Evolutionary conservation across 2,888 invertebrate genomes (phyloP), one percentile per base, ranked within the genome.

Genomic region (Drosophila subsilvestris): DNA sequence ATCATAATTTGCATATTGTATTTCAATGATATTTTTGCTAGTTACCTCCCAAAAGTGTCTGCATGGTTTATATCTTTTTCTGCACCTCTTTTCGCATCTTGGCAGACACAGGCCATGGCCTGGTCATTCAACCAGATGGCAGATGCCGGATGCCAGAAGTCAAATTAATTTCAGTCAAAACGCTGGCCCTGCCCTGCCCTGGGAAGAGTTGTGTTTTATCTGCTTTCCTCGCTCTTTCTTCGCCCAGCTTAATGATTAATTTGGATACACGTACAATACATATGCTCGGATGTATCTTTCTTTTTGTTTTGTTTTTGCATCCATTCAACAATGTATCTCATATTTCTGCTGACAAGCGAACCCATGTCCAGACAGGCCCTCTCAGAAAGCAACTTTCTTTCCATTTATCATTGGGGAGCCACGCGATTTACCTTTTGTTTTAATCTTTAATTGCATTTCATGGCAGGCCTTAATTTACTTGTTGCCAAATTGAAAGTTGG

Each of bases 401-500:
- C 17, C 58, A 72, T 72, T 72, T 73, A 63, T 73, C 59, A 50
- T 42, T 54, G 47, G 14, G 25, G 25, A 53, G 54, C 47, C 22
- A 22, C 14, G 22, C 44, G 29, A 37, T 50, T 32, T 58, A 53
- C 45, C 43, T 37, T 54, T 68, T 60, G 73, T 74, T 63, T 82
- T 78, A 74, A 80, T 70, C 82, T 71, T 84, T 86, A 88, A 84
- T 84, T 86, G 84, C 88, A 53, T 61, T 75, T 55, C 61, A 44
- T 84, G 88, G 82, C 88, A 79, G 76, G 79, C 74, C 67, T 72
- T 76, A 80, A 88, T 84, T 84, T 86, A 70, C 81, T 81, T 55
- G 74, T 70, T 86, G 81, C 67, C 70, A 84, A 88, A 84, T 88
- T 84, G 87, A 88, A 88, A 86, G 80, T 86, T 84, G 63, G 84